Evolutionary conservation across 2,888 invertebrate genomes (phyloP).

Genomic region (Tetrapedia diversipes): DNA sequence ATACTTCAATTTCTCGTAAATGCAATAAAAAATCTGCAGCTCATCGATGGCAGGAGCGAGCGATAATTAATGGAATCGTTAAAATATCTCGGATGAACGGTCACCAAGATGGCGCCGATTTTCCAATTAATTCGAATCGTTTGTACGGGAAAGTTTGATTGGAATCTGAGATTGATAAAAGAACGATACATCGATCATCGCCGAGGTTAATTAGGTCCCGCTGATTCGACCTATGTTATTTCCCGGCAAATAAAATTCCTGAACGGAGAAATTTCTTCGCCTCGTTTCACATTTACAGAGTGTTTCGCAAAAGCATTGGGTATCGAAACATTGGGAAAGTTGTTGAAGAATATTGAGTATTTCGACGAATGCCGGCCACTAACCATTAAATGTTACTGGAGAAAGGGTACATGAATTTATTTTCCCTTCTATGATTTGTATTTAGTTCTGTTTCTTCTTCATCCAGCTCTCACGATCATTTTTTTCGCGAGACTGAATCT

Average conservation of each 20-base stretch:
- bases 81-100: not conserved
- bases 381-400: no score
- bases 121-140: conserved; percentile 32
- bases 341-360: no score
- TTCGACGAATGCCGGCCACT: no score
- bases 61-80: not conserved
- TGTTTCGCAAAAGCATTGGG: no score
- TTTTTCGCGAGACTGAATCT: no score
- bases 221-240: conserved; percentile 9
- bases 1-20: no score
- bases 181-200: conserved; percentile 38
- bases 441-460: no score
- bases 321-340: no score
- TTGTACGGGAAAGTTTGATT: conserved; percentile 22
- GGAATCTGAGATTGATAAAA: conserved; percentile 34
- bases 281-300: not conserved
- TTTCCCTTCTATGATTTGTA: no score
- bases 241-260: conserved; percentile 28
- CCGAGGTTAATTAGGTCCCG: conserved; percentile 52
- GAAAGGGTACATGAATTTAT: no score
- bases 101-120: not conserved
- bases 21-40: no score
- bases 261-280: not conserved
- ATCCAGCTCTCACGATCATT: no score
- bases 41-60: not conserved